A percentile compares a stretch with the other conserved stretches of the same genome.
phyloP scores from a whole-genome alignment of 2,797 vertebrate species.

The Lophotriccus pileatus region DNA sequence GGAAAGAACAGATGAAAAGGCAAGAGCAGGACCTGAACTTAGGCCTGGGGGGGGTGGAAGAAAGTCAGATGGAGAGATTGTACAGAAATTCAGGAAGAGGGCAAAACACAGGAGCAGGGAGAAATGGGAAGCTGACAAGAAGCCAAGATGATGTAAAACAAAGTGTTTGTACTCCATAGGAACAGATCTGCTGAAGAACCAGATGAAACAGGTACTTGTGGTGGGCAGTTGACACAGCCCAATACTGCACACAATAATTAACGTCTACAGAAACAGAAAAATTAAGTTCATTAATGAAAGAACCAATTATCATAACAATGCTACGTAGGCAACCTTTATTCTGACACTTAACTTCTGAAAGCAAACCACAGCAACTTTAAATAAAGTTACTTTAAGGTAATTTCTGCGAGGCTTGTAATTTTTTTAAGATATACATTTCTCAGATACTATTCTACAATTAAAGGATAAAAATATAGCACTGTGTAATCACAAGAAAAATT shows the following conservation, averaged over 20 bases:
- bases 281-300: neutral
- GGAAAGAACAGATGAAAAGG: neutral
- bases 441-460: neutral
- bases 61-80: neutral
- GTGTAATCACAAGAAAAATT: neutral
- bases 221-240: neutral
- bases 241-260: neutral
- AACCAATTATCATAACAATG: neutral
- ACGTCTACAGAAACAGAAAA: neutral
- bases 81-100: neutral
- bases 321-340: neutral
- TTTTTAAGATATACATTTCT: neutral
- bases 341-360: neutral
- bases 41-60: neutral
- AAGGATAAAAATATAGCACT: neutral
- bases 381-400: neutral
- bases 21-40: neutral
- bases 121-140: neutral
- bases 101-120: neutral
- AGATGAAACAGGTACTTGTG: neutral
- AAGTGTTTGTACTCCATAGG: neutral
- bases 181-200: neutral
- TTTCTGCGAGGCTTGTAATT: neutral
- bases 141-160: neutral
- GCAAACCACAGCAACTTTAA: neutral